Evolutionary conservation across 2,888 invertebrate species (phyloP).

Genomic region (Diachrysia chrysitis): DNA sequence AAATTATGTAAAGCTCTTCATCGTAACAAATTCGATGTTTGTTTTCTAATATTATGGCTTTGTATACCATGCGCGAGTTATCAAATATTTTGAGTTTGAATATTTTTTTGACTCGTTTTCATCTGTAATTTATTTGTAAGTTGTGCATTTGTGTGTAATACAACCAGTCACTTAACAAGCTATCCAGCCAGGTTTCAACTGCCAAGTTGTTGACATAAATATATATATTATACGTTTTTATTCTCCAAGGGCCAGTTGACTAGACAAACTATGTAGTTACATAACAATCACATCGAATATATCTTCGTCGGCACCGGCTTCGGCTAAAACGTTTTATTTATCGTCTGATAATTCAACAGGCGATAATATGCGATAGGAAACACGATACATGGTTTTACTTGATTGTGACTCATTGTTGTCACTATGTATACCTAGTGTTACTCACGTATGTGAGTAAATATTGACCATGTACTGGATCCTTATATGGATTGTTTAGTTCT

Average conservation of each 20-base stretch:
- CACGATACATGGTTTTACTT: slow-evolving; percentile 25
- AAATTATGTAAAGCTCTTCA: background rate
- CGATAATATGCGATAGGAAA: slow-evolving; percentile 50
- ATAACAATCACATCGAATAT: slow-evolving; percentile 18
- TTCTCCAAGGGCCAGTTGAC: background rate
- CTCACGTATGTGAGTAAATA: slow-evolving; percentile 5
- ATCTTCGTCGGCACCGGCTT: slow-evolving; percentile 29
- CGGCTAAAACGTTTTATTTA: slow-evolving; percentile 44
- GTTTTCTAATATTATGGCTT: background rate
- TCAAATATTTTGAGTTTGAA: too few relatives aligned
- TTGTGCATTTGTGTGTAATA: background rate
- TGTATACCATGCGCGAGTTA: background rate
- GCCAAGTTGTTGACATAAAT: background rate
- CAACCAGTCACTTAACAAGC: background rate
- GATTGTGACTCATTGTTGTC: slow-evolving; percentile 31
- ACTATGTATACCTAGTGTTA: slow-evolving; percentile 9
- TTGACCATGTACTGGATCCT: background rate
- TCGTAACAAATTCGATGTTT: background rate
- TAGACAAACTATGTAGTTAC: slow-evolving; percentile 3
- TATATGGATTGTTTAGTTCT: background rate
- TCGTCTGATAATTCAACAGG: slow-evolving; percentile 41
- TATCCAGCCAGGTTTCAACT: background rate
- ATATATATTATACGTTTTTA: background rate
- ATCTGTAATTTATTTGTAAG: background rate
- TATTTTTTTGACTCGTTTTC: background rate